Evolutionary conservation across 2,888 invertebrate species (phyloP).

Genomic region (Thereva unica): DNA sequence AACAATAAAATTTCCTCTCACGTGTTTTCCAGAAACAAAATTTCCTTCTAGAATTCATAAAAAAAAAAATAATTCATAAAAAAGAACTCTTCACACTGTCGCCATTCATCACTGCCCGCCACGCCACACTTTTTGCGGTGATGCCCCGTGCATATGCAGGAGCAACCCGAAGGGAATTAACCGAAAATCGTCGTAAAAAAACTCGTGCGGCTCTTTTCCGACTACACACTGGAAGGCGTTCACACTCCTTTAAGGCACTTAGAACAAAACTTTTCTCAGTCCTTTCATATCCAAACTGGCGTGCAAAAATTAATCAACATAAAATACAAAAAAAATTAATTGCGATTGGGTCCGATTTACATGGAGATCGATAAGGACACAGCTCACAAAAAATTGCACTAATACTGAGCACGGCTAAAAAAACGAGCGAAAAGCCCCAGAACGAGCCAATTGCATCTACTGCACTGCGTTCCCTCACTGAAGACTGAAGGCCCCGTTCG

Average conservation of each 20-base stretch:
- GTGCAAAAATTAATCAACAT: background rate
- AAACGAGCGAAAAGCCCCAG: background rate
- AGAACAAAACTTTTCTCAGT: background rate
- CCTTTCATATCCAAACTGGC: background rate
- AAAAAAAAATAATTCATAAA: too few species aligned
- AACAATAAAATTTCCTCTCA: background rate
- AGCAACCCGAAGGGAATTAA: background rate
- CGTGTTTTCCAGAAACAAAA: background rate
- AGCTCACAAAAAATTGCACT: constrained; percentile 1
- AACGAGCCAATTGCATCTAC: background rate
- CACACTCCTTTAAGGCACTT: constrained; percentile 12
- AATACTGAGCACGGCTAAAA: constrained; percentile 6
- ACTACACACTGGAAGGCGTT: background rate
- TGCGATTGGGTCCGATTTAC: constrained; percentile 12
- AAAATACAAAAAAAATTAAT: constrained; percentile 3
- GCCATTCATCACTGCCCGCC: too few species aligned
- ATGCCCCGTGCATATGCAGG: too few species aligned
- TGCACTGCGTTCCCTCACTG: constrained; percentile 10
- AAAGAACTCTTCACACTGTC: too few species aligned
- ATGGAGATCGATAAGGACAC: constrained; percentile 22
- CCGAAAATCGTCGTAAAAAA: background rate
- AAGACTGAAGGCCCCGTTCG: constrained; percentile 2
- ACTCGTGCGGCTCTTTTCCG: background rate
- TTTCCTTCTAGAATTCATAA: too few species aligned
- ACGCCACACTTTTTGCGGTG: too few species aligned